Evolutionary conservation across 2,888 invertebrate genomes (phyloP).

Genomic region (Sphaerophoria rueppellii): DNA sequence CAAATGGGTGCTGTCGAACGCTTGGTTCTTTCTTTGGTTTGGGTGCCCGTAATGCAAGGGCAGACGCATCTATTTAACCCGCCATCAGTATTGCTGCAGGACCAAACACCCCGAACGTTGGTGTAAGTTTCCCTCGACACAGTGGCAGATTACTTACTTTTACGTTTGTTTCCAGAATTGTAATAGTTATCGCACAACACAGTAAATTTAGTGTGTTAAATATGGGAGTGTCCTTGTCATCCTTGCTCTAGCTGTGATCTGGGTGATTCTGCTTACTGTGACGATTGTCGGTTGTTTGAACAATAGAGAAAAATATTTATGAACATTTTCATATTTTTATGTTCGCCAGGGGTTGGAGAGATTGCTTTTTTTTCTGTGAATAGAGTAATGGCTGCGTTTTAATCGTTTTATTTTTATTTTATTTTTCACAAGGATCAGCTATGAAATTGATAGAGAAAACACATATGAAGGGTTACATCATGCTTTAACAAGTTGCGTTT

Average conservation of each 20-base stretch:
- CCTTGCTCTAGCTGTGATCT: conserved; percentile 51
- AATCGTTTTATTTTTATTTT: conserved; percentile 29
- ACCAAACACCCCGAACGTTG: conserved; percentile 42
- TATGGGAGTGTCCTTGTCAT: conserved; percentile 82
- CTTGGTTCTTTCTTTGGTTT: conserved; percentile 39
- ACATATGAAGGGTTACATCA: not conserved
- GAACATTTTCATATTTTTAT: conserved; percentile 67
- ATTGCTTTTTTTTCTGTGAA: not conserved
- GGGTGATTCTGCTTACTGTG: conserved; percentile 11
- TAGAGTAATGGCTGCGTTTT: conserved; percentile 58
- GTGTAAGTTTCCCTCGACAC: conserved; percentile 55
- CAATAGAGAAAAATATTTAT: conserved; percentile 68
- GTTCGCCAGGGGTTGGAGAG: conserved; percentile 52
- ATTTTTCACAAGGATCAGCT: conserved; percentile 32
- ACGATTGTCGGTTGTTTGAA: conserved; percentile 38
- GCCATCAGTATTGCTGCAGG: conserved; percentile 34
- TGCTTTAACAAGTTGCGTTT: conserved; percentile 10
- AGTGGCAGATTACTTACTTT: conserved; percentile 50
- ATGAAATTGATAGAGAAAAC: conserved; percentile 18
- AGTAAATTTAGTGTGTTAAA: conserved; percentile 79
- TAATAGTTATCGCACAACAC: conserved; percentile 63
- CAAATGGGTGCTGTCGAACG: conserved; percentile 58
- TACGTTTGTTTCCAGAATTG: conserved; percentile 36
- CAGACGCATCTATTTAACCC: conserved; percentile 71
- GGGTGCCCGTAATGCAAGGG: conserved; percentile 61